phyloP scores from a whole-genome alignment of 2,113 vertebrate species.

The Bos indicus region DNA sequence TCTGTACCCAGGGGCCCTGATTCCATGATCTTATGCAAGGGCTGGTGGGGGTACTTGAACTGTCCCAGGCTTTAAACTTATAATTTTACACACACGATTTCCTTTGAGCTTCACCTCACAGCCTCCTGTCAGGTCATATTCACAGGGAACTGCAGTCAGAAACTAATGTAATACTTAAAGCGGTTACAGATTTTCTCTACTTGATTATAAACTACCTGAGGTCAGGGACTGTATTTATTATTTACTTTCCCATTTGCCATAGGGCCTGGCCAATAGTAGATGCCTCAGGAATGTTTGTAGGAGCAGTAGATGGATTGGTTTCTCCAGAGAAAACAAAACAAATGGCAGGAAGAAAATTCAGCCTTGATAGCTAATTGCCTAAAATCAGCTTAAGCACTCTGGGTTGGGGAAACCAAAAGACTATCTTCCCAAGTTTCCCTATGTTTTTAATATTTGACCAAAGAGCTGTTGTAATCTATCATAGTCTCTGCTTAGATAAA shows the following conservation, averaged over 20 bases:
- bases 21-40: not conserved
- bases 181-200: not conserved
- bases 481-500: not conserved
- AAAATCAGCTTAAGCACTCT: not conserved
- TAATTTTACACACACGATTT: not conserved
- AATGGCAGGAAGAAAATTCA: not conserved
- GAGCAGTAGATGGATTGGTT: not conserved
- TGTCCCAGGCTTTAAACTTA: not conserved
- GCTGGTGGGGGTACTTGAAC: accelerated
- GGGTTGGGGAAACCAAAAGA: not conserved
- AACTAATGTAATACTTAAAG: not conserved
- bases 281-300: not conserved
- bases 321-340: not conserved
- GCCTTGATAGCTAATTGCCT: not conserved
- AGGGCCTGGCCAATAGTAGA: not conserved
- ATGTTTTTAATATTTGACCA: not conserved
- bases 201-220: not conserved
- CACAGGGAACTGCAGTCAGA: not conserved
- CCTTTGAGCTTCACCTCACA: not conserved
- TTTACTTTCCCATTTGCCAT: not conserved
- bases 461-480: not conserved
- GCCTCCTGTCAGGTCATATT: not conserved
- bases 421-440: not conserved
- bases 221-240: not conserved
- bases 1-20: accelerated